A percentile compares a stretch with the other conserved stretches of the same genome.
Evolutionary conservation across 2,113 vertebrate species (phyloP).

Genomic region (Lutjanus erythropterus): DNA sequence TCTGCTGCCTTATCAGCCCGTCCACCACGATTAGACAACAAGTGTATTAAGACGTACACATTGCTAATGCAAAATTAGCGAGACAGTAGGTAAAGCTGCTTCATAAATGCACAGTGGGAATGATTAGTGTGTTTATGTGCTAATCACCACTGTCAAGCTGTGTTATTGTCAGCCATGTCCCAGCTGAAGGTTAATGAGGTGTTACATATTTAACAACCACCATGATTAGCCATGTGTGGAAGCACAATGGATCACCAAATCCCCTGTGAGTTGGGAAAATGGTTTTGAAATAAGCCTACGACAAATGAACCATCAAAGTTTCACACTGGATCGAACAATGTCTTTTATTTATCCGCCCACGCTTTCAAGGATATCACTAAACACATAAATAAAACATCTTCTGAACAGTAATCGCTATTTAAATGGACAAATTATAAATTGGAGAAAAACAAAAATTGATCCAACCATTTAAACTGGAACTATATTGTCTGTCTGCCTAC

Average conservation of each 20-base stretch:
- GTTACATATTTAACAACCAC: constrained; percentile 12
- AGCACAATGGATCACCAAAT: constrained; percentile 13
- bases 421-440: neutral
- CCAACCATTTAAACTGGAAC: neutral
- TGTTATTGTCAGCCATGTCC: neutral
- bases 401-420: neutral
- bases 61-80: neutral
- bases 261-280: neutral
- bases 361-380: neutral
- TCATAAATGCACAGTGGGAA: constrained; percentile 10
- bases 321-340: neutral
- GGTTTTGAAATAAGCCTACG: neutral
- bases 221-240: neutral
- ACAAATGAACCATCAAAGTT: neutral
- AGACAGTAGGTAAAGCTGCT: neutral
- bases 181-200: constrained; percentile 21
- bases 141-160: constrained; percentile 2
- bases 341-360: neutral
- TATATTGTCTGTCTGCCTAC: neutral
- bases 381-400: neutral
- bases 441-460: neutral
- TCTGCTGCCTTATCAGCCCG: neutral
- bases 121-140: constrained; percentile 35
- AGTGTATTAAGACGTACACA: neutral
- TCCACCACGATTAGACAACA: neutral